A percentile compares a stretch with the other conserved stretches of the same genome.
Evolutionary conservation across 2,888 invertebrate species (phyloP).

Genomic region (Sicus ferrugineus): DNA sequence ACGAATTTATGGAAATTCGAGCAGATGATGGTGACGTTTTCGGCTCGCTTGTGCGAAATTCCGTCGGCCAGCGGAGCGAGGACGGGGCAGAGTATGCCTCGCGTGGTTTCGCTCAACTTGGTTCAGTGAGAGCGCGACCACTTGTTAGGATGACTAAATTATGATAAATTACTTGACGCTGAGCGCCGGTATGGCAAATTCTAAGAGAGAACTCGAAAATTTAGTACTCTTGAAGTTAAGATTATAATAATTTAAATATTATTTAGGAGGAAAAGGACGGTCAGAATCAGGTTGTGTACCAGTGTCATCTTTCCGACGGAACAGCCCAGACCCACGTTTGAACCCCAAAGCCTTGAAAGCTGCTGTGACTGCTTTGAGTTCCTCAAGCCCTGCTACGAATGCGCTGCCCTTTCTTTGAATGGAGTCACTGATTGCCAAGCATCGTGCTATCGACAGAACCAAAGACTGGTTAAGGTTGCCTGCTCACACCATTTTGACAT

Average conservation of each 20-base stretch:
- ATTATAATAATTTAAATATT: no score
- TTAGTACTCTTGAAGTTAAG: no score
- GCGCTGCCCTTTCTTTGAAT: neutral
- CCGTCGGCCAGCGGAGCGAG: neutral
- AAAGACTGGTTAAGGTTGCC: constrained; percentile 30
- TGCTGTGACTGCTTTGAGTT: no score
- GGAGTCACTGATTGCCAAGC: constrained; percentile 32
- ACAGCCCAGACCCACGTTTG: no score
- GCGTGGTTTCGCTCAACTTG: neutral
- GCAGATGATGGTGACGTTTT: constrained; percentile 58
- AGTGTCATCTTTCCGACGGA: no score
- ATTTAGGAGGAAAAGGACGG: no score
- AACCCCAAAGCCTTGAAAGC: no score
- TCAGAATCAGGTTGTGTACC: no score
- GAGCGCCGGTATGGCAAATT: no score
- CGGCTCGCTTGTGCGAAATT: constrained; percentile 27
- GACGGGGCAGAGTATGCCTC: neutral
- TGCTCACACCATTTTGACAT: constrained; percentile 39
- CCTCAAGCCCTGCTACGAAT: no score
- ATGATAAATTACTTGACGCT: neutral
- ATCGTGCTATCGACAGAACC: constrained; percentile 27
- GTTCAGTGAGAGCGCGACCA: constrained; percentile 49
- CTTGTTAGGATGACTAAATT: constrained; percentile 46
- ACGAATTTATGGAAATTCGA: constrained; percentile 55
- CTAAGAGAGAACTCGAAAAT: no score